Conservation (phyloP, 2,888 invertebrate genomes). For the Tuberolachnus salignus region DNA sequence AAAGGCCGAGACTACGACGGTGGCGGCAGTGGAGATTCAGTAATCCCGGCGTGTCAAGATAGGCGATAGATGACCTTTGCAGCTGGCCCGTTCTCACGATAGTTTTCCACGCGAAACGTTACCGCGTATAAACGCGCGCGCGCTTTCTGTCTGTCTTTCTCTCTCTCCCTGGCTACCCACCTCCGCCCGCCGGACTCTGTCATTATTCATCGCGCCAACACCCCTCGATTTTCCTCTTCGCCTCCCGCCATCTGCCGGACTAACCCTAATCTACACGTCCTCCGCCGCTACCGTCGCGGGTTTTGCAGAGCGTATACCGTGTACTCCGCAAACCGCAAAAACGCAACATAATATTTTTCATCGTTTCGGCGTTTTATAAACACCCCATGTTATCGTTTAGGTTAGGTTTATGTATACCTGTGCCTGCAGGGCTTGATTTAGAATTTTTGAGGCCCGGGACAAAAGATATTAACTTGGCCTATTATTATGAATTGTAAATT, state of each 20-base stretch:
- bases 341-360: slow-evolving; percentile 15
- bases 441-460: no score
- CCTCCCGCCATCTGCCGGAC: slow-evolving; percentile 27
- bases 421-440: no score
- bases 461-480: no score
- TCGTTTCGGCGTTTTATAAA: background rate
- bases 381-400: background rate
- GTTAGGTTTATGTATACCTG: no score
- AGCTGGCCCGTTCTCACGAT: slow-evolving; percentile 55
- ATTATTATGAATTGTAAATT: no score
- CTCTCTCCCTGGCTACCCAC: background rate
- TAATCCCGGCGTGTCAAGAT: slow-evolving; percentile 56
- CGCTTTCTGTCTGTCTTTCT: slow-evolving; percentile 11
- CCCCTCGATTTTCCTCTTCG: background rate
- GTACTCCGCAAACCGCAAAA: background rate
- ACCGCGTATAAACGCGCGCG: background rate
- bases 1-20: slow-evolving; percentile 44
- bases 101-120: slow-evolving; percentile 55
- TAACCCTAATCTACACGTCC: slow-evolving; percentile 46
- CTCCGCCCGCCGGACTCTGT: background rate
- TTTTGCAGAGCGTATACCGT: no score
- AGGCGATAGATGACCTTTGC: slow-evolving; percentile 56
- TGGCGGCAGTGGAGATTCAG: slow-evolving; percentile 49
- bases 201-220: slow-evolving; percentile 48
- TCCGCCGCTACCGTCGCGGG: background rate